phyloP scores from a whole-genome alignment of 2,888 invertebrate genomes.

The Euclidia mi region DNA sequence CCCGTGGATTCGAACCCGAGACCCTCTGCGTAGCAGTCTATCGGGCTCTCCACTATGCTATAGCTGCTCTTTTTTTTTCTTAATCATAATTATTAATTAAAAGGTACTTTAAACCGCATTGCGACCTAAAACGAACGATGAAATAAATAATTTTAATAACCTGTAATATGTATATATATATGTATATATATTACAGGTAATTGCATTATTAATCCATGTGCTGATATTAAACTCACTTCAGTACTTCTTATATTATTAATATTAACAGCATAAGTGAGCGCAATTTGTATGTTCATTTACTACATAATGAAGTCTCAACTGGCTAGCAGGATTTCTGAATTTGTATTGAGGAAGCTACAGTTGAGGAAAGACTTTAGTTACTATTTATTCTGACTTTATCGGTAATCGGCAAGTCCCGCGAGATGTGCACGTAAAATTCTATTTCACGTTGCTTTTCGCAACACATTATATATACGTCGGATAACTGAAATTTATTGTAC shows the following conservation, averaged over 20 bases:
- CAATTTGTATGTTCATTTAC: constrained; percentile 3
- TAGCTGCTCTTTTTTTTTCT: too few relatives aligned
- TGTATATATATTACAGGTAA: too few relatives aligned
- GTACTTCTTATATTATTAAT: not conserved
- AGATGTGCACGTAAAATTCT: not conserved
- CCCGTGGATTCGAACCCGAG: too few relatives aligned
- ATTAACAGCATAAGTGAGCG: constrained; percentile 1
- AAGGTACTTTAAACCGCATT: too few relatives aligned
- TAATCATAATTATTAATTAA: too few relatives aligned
- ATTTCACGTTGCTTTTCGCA: not conserved
- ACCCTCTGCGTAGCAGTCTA: too few relatives aligned
- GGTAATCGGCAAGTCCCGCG: not conserved
- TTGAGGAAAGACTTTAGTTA: constrained; percentile 2
- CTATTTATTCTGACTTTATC: constrained; percentile 9
- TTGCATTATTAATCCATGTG: too few relatives aligned
- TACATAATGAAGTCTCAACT: constrained; percentile 3
- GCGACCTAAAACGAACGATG: too few relatives aligned
- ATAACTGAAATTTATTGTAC: not conserved
- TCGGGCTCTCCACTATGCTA: too few relatives aligned
- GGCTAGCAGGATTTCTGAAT: constrained; percentile 1
- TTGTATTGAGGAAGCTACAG: not conserved
- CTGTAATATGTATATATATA: too few relatives aligned
- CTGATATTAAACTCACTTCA: too few relatives aligned
- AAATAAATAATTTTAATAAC: too few relatives aligned
- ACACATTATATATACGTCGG: not conserved